A percentile compares a stretch with the other conserved stretches of the same genome.
These are phyloP conservation scores for Argyrosomus regius DNA, from an alignment of 2,797 vertebrate species.

Conservation along the genomic window DNA sequence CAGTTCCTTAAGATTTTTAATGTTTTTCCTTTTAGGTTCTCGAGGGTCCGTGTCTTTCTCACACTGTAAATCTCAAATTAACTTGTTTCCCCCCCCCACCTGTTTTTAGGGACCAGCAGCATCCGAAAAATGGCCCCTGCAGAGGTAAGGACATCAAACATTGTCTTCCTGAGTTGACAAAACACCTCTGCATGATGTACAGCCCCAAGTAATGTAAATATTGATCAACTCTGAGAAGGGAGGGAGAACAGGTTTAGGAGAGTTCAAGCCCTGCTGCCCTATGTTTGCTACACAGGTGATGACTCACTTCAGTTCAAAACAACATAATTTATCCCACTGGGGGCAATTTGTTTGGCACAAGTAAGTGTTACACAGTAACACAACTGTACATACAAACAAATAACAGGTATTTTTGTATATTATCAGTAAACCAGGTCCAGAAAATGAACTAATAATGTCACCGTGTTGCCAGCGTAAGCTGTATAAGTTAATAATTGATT, in stretches of 20 bases:
- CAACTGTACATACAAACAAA: too few species aligned
- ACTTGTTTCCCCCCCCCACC: constrained; percentile 15
- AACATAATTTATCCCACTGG: too few species aligned
- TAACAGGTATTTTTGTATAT: neutral
- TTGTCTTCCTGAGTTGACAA: neutral
- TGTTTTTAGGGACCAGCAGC: constrained; percentile 82
- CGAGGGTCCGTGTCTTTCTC: neutral
- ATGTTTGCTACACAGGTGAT: neutral
- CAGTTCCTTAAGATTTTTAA: neutral
- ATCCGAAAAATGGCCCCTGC: constrained; percentile 84
- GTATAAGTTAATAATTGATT: too few species aligned
- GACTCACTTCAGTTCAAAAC: neutral
- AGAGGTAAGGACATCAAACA: constrained; percentile 79
- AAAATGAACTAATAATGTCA: neutral
- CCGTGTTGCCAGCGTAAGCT: neutral
- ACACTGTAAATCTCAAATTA: constrained; percentile 12
- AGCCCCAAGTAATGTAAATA: constrained; percentile 28
- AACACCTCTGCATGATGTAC: constrained; percentile 13
- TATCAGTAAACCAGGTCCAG: neutral
- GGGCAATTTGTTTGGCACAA: too few species aligned
- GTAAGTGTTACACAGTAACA: too few species aligned
- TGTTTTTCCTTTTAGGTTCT: neutral
- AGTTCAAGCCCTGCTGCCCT: neutral
- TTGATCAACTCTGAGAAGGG: constrained; percentile 15
- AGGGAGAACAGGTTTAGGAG: constrained; percentile 32